These are phyloP conservation scores for Ips typographus DNA, from an alignment of 1,140 invertebrate genomes.

Conservation along the genomic window DNA sequence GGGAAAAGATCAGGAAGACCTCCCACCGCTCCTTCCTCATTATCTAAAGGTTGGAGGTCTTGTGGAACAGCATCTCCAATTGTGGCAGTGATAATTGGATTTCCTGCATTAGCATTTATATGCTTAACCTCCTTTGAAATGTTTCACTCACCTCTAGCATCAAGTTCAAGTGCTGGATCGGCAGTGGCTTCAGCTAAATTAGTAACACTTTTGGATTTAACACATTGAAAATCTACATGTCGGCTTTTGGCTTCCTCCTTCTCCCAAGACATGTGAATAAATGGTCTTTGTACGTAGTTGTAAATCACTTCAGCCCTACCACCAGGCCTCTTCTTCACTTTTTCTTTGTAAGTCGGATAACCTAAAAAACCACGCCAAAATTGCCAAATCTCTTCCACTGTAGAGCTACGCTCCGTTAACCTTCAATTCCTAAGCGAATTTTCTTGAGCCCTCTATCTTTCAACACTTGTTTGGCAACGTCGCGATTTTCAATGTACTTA, in stretches of 20 bases:
- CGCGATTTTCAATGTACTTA: conserved; percentile 99
- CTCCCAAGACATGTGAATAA: conserved; percentile 99
- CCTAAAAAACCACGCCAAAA: conserved; percentile 49
- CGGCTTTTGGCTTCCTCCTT: conserved; percentile 99
- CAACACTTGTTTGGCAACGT: conserved; percentile 98
- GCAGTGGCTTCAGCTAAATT: conserved; percentile 91
- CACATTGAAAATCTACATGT: conserved; percentile 98
- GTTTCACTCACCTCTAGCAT: conserved; percentile 58
- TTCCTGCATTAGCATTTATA: conserved; percentile 22
- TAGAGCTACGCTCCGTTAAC: conserved; percentile 23
- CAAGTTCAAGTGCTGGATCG: conserved; percentile 72
- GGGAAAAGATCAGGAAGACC: conserved; percentile 44
- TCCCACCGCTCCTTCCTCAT: conserved; percentile 54
- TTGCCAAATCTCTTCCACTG: too few species aligned
- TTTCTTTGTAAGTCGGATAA: conserved; percentile 99
- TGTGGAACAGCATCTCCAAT: conserved; percentile 37
- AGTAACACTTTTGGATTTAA: conserved; percentile 92
- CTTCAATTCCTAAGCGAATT: conserved; percentile 98
- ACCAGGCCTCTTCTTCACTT: conserved; percentile 86
- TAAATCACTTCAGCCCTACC: conserved; percentile 96
- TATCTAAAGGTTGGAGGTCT: conserved; percentile 42
- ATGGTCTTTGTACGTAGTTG: conserved; percentile 99
- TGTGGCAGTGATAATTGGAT: conserved; percentile 39
- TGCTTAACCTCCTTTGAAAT: not conserved
- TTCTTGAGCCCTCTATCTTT: conserved; percentile 98